Evolutionary conservation across 92 coral and sea anemone genomes (phyloP).

Genomic region (Metridium senile): DNA sequence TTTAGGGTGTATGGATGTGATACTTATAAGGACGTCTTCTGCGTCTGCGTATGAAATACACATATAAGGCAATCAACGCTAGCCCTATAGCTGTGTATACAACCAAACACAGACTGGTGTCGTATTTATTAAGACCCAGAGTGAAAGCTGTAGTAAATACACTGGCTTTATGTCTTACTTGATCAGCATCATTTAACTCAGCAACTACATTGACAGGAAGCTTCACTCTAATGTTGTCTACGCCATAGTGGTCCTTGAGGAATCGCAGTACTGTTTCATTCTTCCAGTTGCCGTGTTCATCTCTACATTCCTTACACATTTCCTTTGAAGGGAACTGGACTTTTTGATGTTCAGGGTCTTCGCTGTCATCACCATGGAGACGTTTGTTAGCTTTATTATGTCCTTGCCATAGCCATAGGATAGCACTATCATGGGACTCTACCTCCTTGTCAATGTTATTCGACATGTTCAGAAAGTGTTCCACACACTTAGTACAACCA

Average conservation of each 20-base stretch:
- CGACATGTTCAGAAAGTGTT: slow-evolving; percentile 84
- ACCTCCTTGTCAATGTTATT: slow-evolving; percentile 72
- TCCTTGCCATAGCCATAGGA: slow-evolving; percentile 92
- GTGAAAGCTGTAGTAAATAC: slow-evolving; percentile 45
- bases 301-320: slow-evolving; percentile 73
- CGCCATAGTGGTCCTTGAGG: slow-evolving; percentile 88
- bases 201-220: slow-evolving; percentile 48
- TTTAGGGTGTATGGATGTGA: slow-evolving; percentile 81
- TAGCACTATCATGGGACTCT: slow-evolving; percentile 69
- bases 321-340: slow-evolving; percentile 84
- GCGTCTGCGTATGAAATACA: slow-evolving; percentile 87
- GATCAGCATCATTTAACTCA: slow-evolving; percentile 80
- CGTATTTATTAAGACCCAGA: slow-evolving; percentile 74
- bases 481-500: slow-evolving; percentile 76
- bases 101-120: slow-evolving; percentile 91
- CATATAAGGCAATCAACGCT: slow-evolving; percentile 76
- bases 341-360: slow-evolving; percentile 87
- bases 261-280: slow-evolving; percentile 71
- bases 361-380: slow-evolving; percentile 81
- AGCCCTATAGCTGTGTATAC: slow-evolving; percentile 79
- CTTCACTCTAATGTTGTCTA: slow-evolving; percentile 82
- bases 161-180: slow-evolving; percentile 69
- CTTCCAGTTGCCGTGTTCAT: slow-evolving; percentile 59
- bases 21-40: slow-evolving; percentile 59
- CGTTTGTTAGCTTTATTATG: slow-evolving; percentile 93